Conservation (phyloP, 1,140 invertebrate species). For the Drosophila bocqueti region DNA sequence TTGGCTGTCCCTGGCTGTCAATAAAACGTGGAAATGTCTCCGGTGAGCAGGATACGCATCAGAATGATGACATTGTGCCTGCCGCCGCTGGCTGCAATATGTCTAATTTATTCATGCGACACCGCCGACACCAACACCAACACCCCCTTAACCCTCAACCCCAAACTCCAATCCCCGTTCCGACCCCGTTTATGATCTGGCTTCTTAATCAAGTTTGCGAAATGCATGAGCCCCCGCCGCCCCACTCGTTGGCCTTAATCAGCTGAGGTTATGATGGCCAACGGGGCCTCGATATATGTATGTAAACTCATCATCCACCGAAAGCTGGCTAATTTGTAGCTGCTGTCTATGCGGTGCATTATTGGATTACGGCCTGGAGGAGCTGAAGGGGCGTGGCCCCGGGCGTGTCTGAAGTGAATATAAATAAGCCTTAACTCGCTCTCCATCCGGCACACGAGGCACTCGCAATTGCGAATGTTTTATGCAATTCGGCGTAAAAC, state of each 20-base stretch:
- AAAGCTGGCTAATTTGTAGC: slow-evolving; percentile 70
- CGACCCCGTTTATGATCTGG: slow-evolving; percentile 17
- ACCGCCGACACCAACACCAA: slow-evolving; percentile 42
- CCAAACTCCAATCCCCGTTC: neutral
- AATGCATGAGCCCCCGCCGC: slow-evolving; percentile 48
- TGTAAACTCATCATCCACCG: slow-evolving; percentile 38
- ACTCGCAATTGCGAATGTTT: slow-evolving; percentile 58
- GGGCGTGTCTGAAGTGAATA: slow-evolving; percentile 45
- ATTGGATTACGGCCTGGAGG: slow-evolving; percentile 53
- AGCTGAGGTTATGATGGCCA: slow-evolving; percentile 60
- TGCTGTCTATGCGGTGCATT: slow-evolving; percentile 59
- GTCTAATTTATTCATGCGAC: slow-evolving; percentile 63
- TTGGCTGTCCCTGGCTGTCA: slow-evolving; percentile 8
- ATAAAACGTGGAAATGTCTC: slow-evolving; percentile 31
- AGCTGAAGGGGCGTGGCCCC: slow-evolving; percentile 16
- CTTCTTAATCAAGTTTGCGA: slow-evolving; percentile 70
- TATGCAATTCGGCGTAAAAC: slow-evolving; percentile 78
- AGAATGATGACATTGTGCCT: slow-evolving; percentile 25
- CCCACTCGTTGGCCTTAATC: slow-evolving; percentile 50
- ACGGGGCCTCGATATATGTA: slow-evolving; percentile 47
- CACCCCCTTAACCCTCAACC: neutral
- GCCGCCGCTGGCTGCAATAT: slow-evolving; percentile 40
- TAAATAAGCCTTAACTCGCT: slow-evolving; percentile 65
- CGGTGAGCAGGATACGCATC: slow-evolving; percentile 9
- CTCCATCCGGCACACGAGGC: slow-evolving; percentile 45